Evolutionary conservation across 2,797 vertebrate species (phyloP), one percentile per base, ranked within the genome.

Genomic region (Hydrophis major): DNA sequence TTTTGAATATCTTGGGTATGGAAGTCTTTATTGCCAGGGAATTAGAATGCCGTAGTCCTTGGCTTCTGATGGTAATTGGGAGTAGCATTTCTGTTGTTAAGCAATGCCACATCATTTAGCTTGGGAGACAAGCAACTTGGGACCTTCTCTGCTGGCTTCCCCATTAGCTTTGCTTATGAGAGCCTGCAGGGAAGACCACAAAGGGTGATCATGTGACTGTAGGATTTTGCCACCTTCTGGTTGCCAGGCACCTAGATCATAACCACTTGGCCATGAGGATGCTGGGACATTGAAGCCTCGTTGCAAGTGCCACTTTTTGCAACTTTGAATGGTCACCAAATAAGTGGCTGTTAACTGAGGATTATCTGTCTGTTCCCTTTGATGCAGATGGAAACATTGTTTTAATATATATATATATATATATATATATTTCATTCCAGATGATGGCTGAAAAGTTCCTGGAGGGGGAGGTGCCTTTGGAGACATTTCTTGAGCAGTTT

Each of bases 361-460:
- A 53, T 53, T 53, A 78, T 10, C 74, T 83, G 1, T 83, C 10
- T 42, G 37, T 42, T 78, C 37, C 56, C 50, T 27, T 18, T 47
- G 22, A 4, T 78, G 11, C 42, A 55, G 37, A 89, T 83, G 22
- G 37, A 37, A 4, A 20, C 0, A 16, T 53, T 94, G 78, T 83
- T 11, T 69, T 90, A 0, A 0, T 91, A 4, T 1, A 10, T 53
- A 53, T 57, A 50, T 50, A n/a, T n/a, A n/a, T n/a, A 5, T 47
- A 47, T 47, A 4, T 47, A 6, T 47, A 6, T 47, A 47, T 20
- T 95, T 20, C 93, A 60, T 96, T 95, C 47, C 96, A 99, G 99
- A 96, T 97, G 93, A 97, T 99, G 96, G 99, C 99, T 0, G 98
- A 99, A 95, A 98, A 97, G 91, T 99, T 99, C 96, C 97, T 99